A percentile compares a stretch with the other conserved stretches of the same genome.
Evolutionary conservation across 2,113 vertebrate genomes (phyloP).

Genomic region (Ailurus styani): DNA sequence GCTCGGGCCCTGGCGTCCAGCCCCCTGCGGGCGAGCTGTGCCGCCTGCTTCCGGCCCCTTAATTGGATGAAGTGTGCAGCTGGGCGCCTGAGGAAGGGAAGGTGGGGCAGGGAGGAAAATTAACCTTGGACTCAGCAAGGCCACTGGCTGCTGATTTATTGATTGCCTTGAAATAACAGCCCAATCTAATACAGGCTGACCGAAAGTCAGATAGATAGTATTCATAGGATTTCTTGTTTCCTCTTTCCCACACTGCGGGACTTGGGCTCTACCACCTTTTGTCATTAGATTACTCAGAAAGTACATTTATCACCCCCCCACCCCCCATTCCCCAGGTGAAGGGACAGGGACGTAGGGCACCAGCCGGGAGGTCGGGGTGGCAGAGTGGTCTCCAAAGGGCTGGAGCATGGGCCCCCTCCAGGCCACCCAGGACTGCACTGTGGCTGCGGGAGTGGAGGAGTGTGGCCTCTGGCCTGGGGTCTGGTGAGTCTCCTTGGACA

Average conservation of each 20-base stretch:
- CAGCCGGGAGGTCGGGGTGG: not conserved
- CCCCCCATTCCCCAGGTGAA: not conserved
- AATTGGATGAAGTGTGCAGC: not conserved
- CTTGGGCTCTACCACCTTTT: not conserved
- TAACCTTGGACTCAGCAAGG: not conserved
- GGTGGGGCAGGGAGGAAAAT: not conserved
- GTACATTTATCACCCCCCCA: not conserved
- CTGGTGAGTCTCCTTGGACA: not conserved
- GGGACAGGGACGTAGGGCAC: not conserved
- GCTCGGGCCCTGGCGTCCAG: not conserved
- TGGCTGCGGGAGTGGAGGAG: not conserved
- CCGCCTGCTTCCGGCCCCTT: not conserved
- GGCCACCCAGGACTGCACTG: fast-evolving
- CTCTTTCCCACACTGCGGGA: not conserved
- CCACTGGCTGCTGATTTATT: not conserved
- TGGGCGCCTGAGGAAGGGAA: not conserved
- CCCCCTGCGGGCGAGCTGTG: not conserved
- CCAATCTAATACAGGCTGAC: not conserved
- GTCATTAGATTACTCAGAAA: not conserved
- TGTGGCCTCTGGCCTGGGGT: not conserved
- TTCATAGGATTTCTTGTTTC: not conserved
- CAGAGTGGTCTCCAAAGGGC: not conserved
- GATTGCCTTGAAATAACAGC: not conserved
- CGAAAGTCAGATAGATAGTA: not conserved
- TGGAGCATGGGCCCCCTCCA: not conserved